Evolutionary conservation across 2,888 invertebrate species (phyloP), one percentile per base, ranked within the genome.

Genomic region (Xiphydria camelus): DNA sequence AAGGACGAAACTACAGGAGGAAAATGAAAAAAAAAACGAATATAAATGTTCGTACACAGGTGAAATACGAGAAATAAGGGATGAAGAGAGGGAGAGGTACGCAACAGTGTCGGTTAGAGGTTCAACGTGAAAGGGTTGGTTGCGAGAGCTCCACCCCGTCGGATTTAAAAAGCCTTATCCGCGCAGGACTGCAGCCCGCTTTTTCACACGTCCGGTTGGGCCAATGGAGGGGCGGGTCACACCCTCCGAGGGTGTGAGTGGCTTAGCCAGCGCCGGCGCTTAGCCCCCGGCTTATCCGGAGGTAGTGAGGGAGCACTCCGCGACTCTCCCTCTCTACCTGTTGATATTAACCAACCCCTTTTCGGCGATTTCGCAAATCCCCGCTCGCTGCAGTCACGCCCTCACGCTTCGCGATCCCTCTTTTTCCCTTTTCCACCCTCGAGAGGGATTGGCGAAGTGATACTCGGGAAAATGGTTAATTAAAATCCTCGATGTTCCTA

Each of bases 261-360:
- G 71, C 69, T 74, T 74, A 74, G 64, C 70, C 55, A 70, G 73
- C 73, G 73, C 73, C 73, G 73, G 73, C 73, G 73, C 73, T 74
- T 74, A 74, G 64, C 67, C 59, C 46, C 48, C 52, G 61, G 75
- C 71, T 75, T 74, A 75, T 74, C 75, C 72, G 54, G 64, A 54
- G 60, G 61, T 61, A 59, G 64, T 59, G 62, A 60, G 59, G 51
- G 54, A 29, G 7, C 29, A 10, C 29, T 29, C 33, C 32, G 41
- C 22, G 41, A 45, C 41, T 44, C 40, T 47, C 45, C 47, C 45
- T 53, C 44, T 64, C 71, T 73, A 74, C 75, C 75, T 75, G 75
- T 75, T 75, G 75, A 75, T 68, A 62, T 45, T 60, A 62, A 66
- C 70, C 72, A 74, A 71, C 74, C 72, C 73, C 70, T 71, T 70